Conservation (phyloP, 2,113 vertebrate genomes). For the Colossoma macropomum region DNA sequence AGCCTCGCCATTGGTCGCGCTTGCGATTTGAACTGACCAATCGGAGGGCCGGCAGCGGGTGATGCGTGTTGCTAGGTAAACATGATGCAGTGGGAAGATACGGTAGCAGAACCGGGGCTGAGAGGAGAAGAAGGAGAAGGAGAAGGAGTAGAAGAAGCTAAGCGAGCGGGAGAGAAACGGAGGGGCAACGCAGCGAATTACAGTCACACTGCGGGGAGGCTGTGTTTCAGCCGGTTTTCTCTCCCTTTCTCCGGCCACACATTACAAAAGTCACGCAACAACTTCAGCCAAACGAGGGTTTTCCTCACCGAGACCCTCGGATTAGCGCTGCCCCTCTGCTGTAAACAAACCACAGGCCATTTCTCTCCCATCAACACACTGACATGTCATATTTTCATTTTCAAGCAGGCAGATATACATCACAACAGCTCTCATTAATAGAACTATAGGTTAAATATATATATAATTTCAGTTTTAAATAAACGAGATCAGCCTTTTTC, state of each 20-base stretch:
- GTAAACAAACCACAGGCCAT: slow-evolving; percentile 40
- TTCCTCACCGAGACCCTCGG: not conserved
- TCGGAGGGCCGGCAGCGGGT: slow-evolving; percentile 82
- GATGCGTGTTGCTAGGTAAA: slow-evolving; percentile 93
- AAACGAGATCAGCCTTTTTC: no score
- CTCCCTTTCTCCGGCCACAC: slow-evolving; percentile 28
- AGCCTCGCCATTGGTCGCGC: slow-evolving; percentile 83
- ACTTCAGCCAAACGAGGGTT: not conserved
- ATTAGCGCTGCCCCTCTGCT: not conserved
- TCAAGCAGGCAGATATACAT: slow-evolving; percentile 63
- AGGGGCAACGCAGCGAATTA: slow-evolving; percentile 71
- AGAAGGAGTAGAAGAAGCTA: slow-evolving; percentile 38
- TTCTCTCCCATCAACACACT: slow-evolving; percentile 15
- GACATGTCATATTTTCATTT: slow-evolving; percentile 24
- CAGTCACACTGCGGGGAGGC: slow-evolving; percentile 68
- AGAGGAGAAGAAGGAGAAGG: not conserved
- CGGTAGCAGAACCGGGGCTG: slow-evolving; percentile 81
- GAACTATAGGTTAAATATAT: no score
- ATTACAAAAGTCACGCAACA: slow-evolving; percentile 44
- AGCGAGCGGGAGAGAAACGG: slow-evolving; percentile 68
- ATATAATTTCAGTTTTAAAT: no score
- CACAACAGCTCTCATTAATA: no score
- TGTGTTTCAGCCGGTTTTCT: slow-evolving; percentile 55
- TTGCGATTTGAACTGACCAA: slow-evolving; percentile 85
- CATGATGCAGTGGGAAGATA: slow-evolving; percentile 90